Conservation (phyloP, 64 coral and sea anemone genomes). For the Acropora tenuis region DNA sequence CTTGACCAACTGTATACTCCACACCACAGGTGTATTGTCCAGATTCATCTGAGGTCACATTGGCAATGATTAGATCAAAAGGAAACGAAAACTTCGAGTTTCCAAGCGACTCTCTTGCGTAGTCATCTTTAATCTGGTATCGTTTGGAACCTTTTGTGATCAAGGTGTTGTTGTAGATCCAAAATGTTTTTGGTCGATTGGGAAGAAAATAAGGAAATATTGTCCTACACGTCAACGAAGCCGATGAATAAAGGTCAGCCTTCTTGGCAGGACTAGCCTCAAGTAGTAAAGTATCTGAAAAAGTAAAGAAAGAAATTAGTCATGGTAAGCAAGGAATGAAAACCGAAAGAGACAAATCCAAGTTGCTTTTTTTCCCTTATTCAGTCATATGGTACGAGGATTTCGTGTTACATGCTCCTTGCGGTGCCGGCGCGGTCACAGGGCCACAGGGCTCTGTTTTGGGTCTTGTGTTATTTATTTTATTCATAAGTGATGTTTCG, state of each 20-base stretch:
- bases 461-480: too few relatives aligned
- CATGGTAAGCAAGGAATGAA: too few relatives aligned
- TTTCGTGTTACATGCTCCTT: too few relatives aligned
- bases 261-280: neutral
- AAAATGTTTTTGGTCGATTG: neutral
- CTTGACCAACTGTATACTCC: neutral
- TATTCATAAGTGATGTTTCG: too few relatives aligned
- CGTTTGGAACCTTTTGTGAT: neutral
- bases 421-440: too few relatives aligned
- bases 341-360: too few relatives aligned
- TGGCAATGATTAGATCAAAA: neutral
- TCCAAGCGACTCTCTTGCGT: too few relatives aligned
- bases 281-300: neutral
- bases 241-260: neutral
- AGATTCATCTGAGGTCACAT: slow-evolving; percentile 4
- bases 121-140: neutral
- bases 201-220: neutral
- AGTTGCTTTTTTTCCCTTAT: too few relatives aligned
- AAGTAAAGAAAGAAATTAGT: neutral
- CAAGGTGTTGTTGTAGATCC: neutral
- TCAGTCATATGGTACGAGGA: too few relatives aligned
- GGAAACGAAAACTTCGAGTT: neutral
- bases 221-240: neutral
- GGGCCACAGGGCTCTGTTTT: too few relatives aligned
- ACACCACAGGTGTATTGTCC: slow-evolving; percentile 18